These are phyloP conservation scores for Pristis pectinata DNA, from an alignment of 2,797 vertebrate genomes.

Conservation along the genomic window DNA sequence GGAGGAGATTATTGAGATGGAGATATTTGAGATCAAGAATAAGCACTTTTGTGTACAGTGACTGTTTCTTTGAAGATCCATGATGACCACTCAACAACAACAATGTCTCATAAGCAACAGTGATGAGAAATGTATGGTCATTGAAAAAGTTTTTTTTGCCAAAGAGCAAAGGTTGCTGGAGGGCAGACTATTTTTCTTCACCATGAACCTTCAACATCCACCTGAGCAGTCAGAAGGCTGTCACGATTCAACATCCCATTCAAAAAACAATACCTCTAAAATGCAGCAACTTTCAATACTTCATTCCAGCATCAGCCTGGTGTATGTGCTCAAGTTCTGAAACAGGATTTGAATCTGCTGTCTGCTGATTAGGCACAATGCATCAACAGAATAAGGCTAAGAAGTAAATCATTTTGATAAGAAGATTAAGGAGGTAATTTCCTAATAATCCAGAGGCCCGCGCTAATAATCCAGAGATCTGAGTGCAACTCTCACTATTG, in stretches of 20 bases:
- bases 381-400: neutral
- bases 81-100: neutral
- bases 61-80: neutral
- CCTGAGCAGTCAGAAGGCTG: neutral
- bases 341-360: neutral
- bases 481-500: no score
- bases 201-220: neutral
- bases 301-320: neutral
- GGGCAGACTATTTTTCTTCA: neutral
- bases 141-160: neutral
- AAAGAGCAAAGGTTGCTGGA: neutral
- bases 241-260: neutral
- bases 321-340: neutral
- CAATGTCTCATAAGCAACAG: neutral
- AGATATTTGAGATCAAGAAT: neutral
- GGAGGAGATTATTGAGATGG: neutral
- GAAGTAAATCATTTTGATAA: neutral
- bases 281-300: neutral
- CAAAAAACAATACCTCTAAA: neutral
- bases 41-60: neutral
- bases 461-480: no score
- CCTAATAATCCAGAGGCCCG: no score
- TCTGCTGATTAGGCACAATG: neutral
- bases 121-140: neutral
- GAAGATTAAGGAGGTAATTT: neutral